These are phyloP conservation scores for Forbesichthys agassizii DNA, from an alignment of 2,113 vertebrate genomes.

Conservation along the genomic window DNA sequence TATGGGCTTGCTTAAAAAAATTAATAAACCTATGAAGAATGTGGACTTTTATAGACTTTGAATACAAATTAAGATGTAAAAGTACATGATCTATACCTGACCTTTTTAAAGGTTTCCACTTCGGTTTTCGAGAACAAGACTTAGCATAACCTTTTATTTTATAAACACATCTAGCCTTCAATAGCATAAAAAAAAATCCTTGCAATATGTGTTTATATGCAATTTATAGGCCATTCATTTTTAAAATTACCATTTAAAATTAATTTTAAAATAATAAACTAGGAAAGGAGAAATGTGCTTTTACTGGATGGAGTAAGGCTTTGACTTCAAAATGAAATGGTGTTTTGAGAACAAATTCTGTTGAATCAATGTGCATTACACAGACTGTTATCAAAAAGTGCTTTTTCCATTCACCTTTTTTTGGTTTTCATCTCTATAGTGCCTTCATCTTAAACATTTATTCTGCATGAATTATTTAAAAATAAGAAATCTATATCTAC, in stretches of 20 bases:
- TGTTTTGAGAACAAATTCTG: constrained; percentile 36
- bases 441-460: constrained; percentile 60
- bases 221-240: constrained; percentile 6
- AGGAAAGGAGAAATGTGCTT: constrained; percentile 8
- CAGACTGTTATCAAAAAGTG: constrained; percentile 69
- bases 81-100: background rate
- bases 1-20: constrained; percentile 6
- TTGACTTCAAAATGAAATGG: constrained; percentile 37
- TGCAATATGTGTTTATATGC: constrained; percentile 1
- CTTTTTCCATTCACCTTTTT: constrained; percentile 71
- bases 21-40: constrained; percentile 37
- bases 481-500: constrained; percentile 39
- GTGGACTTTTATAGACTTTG: constrained; percentile 12
- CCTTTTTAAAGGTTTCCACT: too few species aligned
- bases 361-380: constrained; percentile 68
- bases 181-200: constrained; percentile 11
- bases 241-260: constrained; percentile 22
- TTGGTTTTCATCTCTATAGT: constrained; percentile 69
- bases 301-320: constrained; percentile 55
- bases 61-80: constrained; percentile 46
- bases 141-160: too few species aligned
- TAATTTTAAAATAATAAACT: background rate
- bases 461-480: constrained; percentile 45
- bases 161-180: too few species aligned
- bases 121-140: too few species aligned